A percentile compares a stretch with the other conserved stretches of the same genome.
These are phyloP conservation scores for Oreohelix idahoensis DNA, from an alignment of 1,140 invertebrate genomes.

Conservation along the genomic window DNA sequence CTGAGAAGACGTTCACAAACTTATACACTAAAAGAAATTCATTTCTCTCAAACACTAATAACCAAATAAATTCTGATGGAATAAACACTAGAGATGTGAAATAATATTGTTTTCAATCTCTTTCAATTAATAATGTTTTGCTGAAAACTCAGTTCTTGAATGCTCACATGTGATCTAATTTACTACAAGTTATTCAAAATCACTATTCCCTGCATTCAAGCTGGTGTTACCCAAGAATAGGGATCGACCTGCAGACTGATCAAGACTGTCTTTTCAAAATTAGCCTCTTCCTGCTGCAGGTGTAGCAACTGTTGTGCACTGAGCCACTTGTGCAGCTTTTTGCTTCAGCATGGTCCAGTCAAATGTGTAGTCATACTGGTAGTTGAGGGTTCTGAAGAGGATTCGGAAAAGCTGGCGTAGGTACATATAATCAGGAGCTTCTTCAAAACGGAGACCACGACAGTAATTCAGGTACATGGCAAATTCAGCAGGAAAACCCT, in stretches of 20 bases:
- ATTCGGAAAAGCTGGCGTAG: constrained; percentile 97
- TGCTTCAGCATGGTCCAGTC: constrained; percentile 99
- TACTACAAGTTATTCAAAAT: neutral
- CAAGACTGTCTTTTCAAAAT: neutral
- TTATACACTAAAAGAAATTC: neutral
- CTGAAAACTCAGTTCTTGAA: too few species aligned
- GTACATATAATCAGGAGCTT: constrained; percentile 98
- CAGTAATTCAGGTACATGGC: constrained; percentile 99
- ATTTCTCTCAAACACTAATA: neutral
- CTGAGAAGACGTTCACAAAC: neutral
- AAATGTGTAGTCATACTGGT: constrained; percentile 99
- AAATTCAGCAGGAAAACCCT: constrained; percentile 96
- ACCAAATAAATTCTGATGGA: neutral
- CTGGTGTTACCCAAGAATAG: neutral
- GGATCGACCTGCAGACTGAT: neutral
- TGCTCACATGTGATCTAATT: too few species aligned
- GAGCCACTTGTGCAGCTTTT: constrained; percentile 76
- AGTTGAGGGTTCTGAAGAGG: constrained; percentile 98
- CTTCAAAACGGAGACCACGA: constrained; percentile 94
- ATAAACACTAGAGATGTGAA: neutral
- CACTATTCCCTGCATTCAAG: neutral
- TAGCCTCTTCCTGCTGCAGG: constrained; percentile 54
- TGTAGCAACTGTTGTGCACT: constrained; percentile 53
- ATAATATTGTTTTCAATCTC: neutral
- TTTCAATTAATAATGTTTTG: too few species aligned